Percentiles rank a stretch among this genome's conserved stretches.
These are phyloP conservation scores for Anser cygnoides DNA, from an alignment of 2,113 vertebrate genomes.

Conservation along the genomic window DNA sequence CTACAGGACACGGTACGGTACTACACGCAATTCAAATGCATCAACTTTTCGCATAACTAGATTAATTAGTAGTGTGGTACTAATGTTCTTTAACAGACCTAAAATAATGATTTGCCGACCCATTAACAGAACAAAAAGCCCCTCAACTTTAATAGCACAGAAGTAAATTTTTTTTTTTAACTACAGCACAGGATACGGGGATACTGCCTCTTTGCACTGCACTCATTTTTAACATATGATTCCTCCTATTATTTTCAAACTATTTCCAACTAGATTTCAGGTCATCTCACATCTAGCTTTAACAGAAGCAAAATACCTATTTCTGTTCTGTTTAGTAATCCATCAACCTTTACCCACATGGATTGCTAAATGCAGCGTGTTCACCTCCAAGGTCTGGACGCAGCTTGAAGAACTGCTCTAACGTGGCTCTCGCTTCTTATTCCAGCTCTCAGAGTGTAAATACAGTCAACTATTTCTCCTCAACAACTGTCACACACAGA, in stretches of 20 bases:
- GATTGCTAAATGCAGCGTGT: neutral
- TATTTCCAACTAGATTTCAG: neutral
- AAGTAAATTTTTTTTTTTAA: neutral
- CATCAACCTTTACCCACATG: neutral
- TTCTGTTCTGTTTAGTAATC: neutral
- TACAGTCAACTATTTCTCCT: neutral
- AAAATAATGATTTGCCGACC: neutral
- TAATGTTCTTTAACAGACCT: slow-evolving; percentile 28
- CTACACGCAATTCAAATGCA: neutral
- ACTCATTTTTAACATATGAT: neutral
- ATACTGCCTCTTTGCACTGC: neutral
- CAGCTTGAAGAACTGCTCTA: neutral
- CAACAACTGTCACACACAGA: neutral
- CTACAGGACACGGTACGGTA: neutral
- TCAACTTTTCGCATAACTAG: neutral
- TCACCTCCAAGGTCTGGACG: neutral
- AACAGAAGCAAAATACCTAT: neutral
- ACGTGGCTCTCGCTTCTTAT: neutral
- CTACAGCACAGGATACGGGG: neutral
- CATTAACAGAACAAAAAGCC: slow-evolving; percentile 21
- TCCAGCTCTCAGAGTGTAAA: neutral
- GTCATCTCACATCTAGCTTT: neutral
- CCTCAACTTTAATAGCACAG: neutral
- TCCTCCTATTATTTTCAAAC: neutral
- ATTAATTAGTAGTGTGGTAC: slow-evolving; percentile 13